A percentile compares a stretch with the other conserved stretches of the same genome.
phyloP scores from a whole-genome alignment of 2,113 vertebrate species.

The Cariama cristata region DNA sequence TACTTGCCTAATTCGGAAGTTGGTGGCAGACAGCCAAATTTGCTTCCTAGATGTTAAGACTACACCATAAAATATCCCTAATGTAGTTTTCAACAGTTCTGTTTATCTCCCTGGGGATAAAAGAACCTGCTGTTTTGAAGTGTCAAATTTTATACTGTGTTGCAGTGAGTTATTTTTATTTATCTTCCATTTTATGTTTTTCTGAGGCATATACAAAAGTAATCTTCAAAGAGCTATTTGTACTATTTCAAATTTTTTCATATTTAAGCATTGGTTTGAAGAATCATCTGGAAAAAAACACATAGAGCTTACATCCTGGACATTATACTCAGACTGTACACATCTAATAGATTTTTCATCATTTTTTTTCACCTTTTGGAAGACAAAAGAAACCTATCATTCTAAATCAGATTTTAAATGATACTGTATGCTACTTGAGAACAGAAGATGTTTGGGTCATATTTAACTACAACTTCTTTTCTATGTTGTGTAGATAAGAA shows the following conservation, averaged over 20 bases:
- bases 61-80: constrained; percentile 71
- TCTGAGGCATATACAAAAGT: constrained; percentile 67
- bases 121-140: constrained; percentile 73
- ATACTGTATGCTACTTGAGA: neutral
- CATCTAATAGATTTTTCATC: neutral
- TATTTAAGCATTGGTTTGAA: constrained; percentile 68
- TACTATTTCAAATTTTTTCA: constrained; percentile 54
- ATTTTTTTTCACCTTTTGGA: neutral
- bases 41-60: constrained; percentile 58
- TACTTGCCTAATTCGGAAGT: constrained; percentile 34
- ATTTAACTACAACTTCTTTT: neutral
- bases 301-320: neutral
- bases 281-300: constrained; percentile 16
- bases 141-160: constrained; percentile 72
- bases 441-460: neutral
- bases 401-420: neutral
- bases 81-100: constrained; percentile 73
- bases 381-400: neutral
- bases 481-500: neutral
- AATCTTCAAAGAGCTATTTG: constrained; percentile 72
- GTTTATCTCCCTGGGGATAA: constrained; percentile 72
- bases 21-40: constrained; percentile 42
- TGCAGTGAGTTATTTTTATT: constrained; percentile 73
- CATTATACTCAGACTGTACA: neutral
- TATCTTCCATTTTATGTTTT: constrained; percentile 70